These are phyloP conservation scores for Fragum fragum DNA, from an alignment of 2,888 invertebrate genomes.

Conservation along the genomic window DNA sequence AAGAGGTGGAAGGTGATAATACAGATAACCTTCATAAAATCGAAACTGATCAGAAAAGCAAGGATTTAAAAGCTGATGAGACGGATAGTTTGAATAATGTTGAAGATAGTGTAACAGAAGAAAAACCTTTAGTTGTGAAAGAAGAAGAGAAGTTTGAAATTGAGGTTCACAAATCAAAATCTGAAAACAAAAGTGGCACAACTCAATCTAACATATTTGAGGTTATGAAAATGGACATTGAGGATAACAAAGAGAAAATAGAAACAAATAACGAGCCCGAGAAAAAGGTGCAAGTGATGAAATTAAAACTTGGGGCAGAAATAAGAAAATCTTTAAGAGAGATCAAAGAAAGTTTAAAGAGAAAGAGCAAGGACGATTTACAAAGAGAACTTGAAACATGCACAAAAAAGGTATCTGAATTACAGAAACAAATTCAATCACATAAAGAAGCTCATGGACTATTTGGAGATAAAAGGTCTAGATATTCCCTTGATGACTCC, in stretches of 20 bases:
- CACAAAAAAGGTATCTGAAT: slow-evolving; percentile 13
- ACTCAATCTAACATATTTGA: slow-evolving; percentile 24
- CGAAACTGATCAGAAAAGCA: slow-evolving; percentile 11
- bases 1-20: background rate
- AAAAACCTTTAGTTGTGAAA: background rate
- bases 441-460: slow-evolving; percentile 22
- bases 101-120: background rate
- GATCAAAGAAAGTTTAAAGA: slow-evolving; percentile 26
- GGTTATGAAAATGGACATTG: slow-evolving; percentile 2
- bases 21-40: background rate
- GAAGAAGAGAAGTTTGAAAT: background rate
- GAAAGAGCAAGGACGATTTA: slow-evolving; percentile 4
- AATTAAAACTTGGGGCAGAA: slow-evolving; percentile 26
- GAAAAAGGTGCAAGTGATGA: slow-evolving; percentile 28
- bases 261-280: slow-evolving; percentile 8
- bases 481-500: background rate
- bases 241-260: slow-evolving; percentile 9
- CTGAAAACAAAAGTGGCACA: background rate
- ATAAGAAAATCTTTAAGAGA: slow-evolving; percentile 10
- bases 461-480: background rate
- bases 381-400: slow-evolving; percentile 26
- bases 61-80: slow-evolving; percentile 19
- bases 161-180: background rate
- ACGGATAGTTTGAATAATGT: background rate
- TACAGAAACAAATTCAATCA: slow-evolving; percentile 21